Base-by-base conservation (phyloP, 2,113 vertebrate genomes). In the Gopherus evgoodei region DNA sequence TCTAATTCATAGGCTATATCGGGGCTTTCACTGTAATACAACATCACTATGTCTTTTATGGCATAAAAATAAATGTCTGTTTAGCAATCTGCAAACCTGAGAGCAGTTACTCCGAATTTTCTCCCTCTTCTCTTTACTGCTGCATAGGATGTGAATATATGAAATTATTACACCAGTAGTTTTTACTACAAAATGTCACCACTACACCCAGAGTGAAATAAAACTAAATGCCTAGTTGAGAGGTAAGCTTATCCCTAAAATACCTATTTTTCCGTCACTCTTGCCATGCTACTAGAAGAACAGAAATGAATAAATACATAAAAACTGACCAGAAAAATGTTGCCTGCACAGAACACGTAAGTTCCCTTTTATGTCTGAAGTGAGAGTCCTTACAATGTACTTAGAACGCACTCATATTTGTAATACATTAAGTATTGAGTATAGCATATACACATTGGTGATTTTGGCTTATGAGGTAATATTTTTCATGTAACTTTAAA, bases 1-100 rank as follows among this genome's bases (percentile, higher is more conserved):
- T 59, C 79, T 82, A 96, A 95, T 91, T 97, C 95, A 93, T 92
- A 93, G 97, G 25, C 56, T 53, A 42, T 47, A 89, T 90, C 75
- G 96, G 25, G 62, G 87, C 87, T 95, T 90, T 91, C 93, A 84
- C 47, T 17, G 83, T 81, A 44, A 80, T 24, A 11, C 62, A 96
- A 89, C 76, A 69, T 91, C 93, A 91, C 76, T 81, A 96, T 85
- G 90, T 49, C 87, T 69, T 93, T 92, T 25, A 82, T 83, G 14
- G 0, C 72, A 93, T 47, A 94, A 90, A 96, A 97, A 90, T 88
- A 95, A 96, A 92, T 81, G 84, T 81, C 94, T 54, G 53, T 29
- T 90, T 96, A 89, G 93, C 81, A 83, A 35, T 89, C 92, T 86
- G 86, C 79, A 96, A 94, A 89, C 93, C 89, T 95, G 91, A 91